Evolutionary conservation across 2,113 vertebrate species (phyloP), one percentile per base, ranked within the genome.

Genomic region (human (Homo sapiens)): DNA sequence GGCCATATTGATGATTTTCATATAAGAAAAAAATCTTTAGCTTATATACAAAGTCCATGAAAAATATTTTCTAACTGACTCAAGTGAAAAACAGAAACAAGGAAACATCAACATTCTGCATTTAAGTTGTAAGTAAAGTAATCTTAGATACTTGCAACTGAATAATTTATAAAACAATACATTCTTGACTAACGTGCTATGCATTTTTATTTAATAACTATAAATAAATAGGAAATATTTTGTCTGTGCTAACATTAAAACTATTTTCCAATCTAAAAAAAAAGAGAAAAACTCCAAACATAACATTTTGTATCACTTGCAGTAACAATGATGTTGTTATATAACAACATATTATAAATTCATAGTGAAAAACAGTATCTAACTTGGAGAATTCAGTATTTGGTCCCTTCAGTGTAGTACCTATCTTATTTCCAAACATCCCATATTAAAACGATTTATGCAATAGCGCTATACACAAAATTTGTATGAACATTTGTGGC

Each of bases 1-100:
- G 95, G 83, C 78, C 32, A n/a, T 80, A 89, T 0, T 75, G 57
- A 95, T n/a, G 73, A 90, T 96, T 97, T 96, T 92, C 85, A 92
- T 7, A 23, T 96, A 96, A 95, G 9, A 38, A 43, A 88, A 73
- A 55, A 75, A 52, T 64, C 92, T 87, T 27, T 79, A 96, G 86
- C 73, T 1, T 93, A 86, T 86, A 68, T 64, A 32, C 66, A 68
- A 68, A 27, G 52, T 55, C 80, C 64, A 61, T 17, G 13, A 89
- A 95, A 96, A 96, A 80, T 57, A 82, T 81, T 94, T 96, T 84
- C 82, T 87, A 75, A 27, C 55, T 16, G 14, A 88, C 40, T 89
- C 38, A 90, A 89, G 90, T 85, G 40, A 96, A 97, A 96, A 96
- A 93, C 17, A 95, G 78, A 97, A 90, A 88, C 25, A 91, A 82